Evolutionary conservation across 2,888 invertebrate species (phyloP).

Genomic region (Agrotis segetum): DNA sequence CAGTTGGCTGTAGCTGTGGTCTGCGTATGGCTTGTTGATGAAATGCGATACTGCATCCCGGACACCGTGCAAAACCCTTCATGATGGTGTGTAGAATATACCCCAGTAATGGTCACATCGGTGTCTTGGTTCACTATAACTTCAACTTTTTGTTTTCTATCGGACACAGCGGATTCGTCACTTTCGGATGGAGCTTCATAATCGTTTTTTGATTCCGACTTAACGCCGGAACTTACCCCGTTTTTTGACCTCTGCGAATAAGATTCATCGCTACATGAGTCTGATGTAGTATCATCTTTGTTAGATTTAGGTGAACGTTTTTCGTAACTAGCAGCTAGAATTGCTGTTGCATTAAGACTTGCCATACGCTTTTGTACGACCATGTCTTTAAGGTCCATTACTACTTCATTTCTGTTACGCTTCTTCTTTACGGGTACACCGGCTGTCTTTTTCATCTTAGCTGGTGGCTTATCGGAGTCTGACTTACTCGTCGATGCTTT

Average conservation of each 20-base stretch:
- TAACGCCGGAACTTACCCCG: constrained; percentile 89
- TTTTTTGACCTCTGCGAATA: constrained; percentile 89
- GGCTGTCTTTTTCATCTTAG: constrained; percentile 86
- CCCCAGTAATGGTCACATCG: constrained; percentile 96
- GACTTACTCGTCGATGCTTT: constrained; percentile 83
- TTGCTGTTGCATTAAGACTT: constrained; percentile 97
- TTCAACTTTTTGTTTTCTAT: constrained; percentile 92
- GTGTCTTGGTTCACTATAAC: constrained; percentile 96
- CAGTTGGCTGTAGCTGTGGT: constrained; percentile 96
- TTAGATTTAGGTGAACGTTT: constrained; percentile 92
- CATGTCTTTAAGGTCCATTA: constrained; percentile 96
- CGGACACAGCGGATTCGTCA: constrained; percentile 78
- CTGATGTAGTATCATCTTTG: constrained; percentile 91
- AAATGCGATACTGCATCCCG: constrained; percentile 96
- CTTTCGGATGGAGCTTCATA: constrained; percentile 82
- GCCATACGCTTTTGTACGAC: constrained; percentile 97
- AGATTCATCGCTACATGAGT: constrained; percentile 90
- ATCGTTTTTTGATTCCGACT: constrained; percentile 88
- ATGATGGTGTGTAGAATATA: constrained; percentile 96
- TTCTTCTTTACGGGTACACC: constrained; percentile 88
- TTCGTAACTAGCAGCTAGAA: constrained; percentile 97
- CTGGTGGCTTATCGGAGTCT: constrained; percentile 88
- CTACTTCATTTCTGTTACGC: constrained; percentile 91
- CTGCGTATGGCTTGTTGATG: constrained; percentile 96
- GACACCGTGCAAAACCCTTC: constrained; percentile 96